phyloP scores from a whole-genome alignment of 2,888 invertebrate species.

The Mythimna impura region DNA sequence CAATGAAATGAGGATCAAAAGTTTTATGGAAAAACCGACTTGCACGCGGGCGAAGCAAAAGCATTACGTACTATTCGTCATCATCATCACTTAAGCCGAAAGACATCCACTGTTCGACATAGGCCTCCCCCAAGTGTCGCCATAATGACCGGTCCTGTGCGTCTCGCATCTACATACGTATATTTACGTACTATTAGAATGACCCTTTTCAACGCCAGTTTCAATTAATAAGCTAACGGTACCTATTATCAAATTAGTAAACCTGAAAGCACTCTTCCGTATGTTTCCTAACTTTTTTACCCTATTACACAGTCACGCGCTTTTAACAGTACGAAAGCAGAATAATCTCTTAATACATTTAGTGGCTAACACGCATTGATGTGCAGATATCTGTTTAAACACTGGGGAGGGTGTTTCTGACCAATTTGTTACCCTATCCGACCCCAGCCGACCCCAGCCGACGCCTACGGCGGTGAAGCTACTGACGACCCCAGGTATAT shows the following conservation, averaged over 20 bases:
- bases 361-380: conserved; percentile 50
- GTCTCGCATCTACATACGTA: no score
- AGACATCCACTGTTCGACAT: no score
- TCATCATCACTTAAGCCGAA: no score
- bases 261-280: conserved; percentile 20
- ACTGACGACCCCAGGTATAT: conserved; percentile 60
- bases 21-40: no score
- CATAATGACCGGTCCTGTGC: no score
- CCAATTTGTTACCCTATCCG: conserved; percentile 78
- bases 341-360: conserved; percentile 55
- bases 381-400: conserved; percentile 63
- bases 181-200: no score
- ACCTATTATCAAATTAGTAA: neutral
- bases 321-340: conserved; percentile 20
- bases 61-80: no score
- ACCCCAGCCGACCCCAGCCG: conserved; percentile 55
- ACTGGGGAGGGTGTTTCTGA: conserved; percentile 70
- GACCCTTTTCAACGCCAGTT: no score
- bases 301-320: conserved; percentile 7
- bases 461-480: conserved; percentile 56
- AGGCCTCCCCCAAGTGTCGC: no score
- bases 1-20: no score
- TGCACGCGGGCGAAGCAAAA: no score
- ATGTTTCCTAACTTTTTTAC: neutral
- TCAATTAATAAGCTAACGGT: no score